Base-by-base conservation (phyloP, 2,797 vertebrate species). In the Sebastes goodei region DNA sequence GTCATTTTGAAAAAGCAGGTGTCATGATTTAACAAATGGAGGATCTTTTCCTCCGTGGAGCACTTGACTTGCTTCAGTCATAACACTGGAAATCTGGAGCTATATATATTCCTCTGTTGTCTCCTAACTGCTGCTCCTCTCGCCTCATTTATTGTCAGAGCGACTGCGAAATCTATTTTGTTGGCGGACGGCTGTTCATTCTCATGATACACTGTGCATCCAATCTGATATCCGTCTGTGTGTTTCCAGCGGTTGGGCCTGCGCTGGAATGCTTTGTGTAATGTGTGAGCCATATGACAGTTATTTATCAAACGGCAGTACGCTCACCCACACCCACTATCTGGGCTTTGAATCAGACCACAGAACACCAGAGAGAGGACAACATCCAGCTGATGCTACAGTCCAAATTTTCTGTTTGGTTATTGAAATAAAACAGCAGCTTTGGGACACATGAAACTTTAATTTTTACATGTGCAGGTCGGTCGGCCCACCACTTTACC, bases 201-300 rank as follows among this genome's bases (percentile, higher is more conserved):
- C 71, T 81, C 69, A 63, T 64, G 66, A 81, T 62, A 64, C 55
- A 23, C 64, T 35, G 68, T 71, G 74, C 55, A 60, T 81, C 73
- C 87, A 78, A 82, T 90, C 84, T 86, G 83, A 91, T 88, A 79
- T 86, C 32, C 63, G 12, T 70, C 71, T 85, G 76, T 86, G 66
- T 79, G 76, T 86, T 82, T 89, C 76, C 78, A 85, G 71, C 56
- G 75, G 66, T 81, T 85, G 79, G 74, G 72, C 52, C 67, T 76
- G 53, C 42, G 4, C 70, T 80, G 89, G 85, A 91, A 90, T 85
- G 67, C 73, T 77, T 82, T 53, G 81, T 75, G 87, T 91, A 90
- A 92, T 93, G 88, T 92, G 86, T 86, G 86, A 88, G 85, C 86
- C 88, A 90, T 86, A 84, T 90, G 92, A 91, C 80, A 69, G 85